phyloP scores from a whole-genome alignment of 2,888 invertebrate species.

The Zhuqinia jingwanae region DNA sequence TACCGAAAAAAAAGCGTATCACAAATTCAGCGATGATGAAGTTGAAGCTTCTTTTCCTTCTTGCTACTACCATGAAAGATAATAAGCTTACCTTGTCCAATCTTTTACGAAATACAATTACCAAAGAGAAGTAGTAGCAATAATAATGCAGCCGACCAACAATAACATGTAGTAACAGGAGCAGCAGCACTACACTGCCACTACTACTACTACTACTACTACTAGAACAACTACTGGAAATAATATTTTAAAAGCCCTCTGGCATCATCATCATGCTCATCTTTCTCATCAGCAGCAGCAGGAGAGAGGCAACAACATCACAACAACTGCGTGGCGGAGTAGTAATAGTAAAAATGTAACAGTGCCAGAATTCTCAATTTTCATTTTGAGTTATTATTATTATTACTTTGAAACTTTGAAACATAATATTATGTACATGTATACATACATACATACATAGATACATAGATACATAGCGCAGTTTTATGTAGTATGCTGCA shows the following conservation, averaged over 20 bases:
- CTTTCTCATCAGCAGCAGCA: conserved; percentile 50
- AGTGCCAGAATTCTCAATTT: conserved; percentile 27
- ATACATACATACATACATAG: no score
- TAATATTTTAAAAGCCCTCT: conserved; percentile 39
- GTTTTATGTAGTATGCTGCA: no score
- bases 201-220: background rate
- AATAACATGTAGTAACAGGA: background rate
- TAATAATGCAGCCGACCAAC: no score
- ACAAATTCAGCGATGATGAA: background rate
- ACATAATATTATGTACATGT: no score
- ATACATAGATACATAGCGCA: no score
- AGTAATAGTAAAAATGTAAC: background rate
- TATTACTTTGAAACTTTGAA: background rate
- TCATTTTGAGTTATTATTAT: conserved; percentile 14
- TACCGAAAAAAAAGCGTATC: background rate
- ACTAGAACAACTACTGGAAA: conserved; percentile 18
- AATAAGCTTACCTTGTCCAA: conserved; percentile 24
- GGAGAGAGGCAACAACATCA: background rate
- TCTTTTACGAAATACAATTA: conserved; percentile 4
- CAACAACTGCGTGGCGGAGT: background rate
- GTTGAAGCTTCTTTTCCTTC: background rate
- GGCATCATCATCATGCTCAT: conserved; percentile 39
- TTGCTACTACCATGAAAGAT: background rate
- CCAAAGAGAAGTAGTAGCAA: background rate
- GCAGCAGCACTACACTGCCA: background rate